Evolutionary conservation across 2,113 vertebrate species (phyloP), one percentile per base, ranked within the genome.

Genomic region (Bos javanicus): DNA sequence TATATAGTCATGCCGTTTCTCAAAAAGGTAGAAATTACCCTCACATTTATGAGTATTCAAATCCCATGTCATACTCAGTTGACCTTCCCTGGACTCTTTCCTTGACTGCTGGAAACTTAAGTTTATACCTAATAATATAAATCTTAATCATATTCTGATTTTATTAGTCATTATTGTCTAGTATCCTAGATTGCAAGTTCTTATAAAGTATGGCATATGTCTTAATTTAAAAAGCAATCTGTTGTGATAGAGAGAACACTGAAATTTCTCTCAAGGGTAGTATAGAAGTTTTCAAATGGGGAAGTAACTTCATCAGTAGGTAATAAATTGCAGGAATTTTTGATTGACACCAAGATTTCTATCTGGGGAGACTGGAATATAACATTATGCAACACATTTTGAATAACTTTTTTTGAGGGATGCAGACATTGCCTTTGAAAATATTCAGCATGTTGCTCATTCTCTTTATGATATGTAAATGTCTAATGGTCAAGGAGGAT

Each of bases 201-300:
- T 21, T 87, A 78, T 64, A 46, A 95, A 86, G 9, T 48, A 90
- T 25, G 19, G 25, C 81, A 82, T 76, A 76, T 64, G 8, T 67
- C 60, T 83, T 89, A 64, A 94, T 86, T 94, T 94, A 30, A 82
- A 96, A 96, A 89, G 54, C 60, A 86, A 86, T 86, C 33, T 64
- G 26, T 26, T 84, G 10, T 74, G 46, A 90, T 71, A 25, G 74
- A 90, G 43, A 28, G 21, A 86, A 91, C 33, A 81, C 10, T 96
- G 48, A 82, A 89, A 91, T 97, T 89, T 91, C 59, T 89, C 87
- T 91, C 43, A 95, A 74, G 39, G 71, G 71, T 30, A 67, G 4
- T 78, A 39, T 52, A 43, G 89, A 98, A 52, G 28, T 89, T 94
- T 95, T 89, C 60, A 91, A 64, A 74, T 30, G 15, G 6, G 7